These are phyloP conservation scores for Desmodus rotundus DNA, from an alignment of 2,113 vertebrate genomes.

Conservation along the genomic window DNA sequence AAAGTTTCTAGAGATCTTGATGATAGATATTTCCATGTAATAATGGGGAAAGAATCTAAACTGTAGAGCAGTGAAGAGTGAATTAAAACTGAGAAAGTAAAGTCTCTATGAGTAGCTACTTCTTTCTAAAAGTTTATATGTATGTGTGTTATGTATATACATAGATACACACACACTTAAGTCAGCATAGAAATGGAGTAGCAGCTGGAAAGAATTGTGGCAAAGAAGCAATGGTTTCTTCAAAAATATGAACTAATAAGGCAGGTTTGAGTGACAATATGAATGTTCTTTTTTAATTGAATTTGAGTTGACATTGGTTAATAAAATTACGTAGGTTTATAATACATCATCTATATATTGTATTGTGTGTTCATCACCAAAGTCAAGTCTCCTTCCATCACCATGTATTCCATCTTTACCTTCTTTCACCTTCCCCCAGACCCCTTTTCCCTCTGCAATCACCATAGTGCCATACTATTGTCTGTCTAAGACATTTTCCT, in stretches of 20 bases:
- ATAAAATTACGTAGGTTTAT: background rate
- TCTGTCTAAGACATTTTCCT: background rate
- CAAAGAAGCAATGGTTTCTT: background rate
- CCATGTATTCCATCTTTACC: background rate
- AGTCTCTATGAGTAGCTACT: background rate
- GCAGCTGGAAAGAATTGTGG: background rate
- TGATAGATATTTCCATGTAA: background rate
- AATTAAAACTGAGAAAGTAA: background rate
- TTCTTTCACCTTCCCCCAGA: background rate
- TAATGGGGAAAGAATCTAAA: background rate
- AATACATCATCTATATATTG: background rate
- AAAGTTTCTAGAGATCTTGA: background rate
- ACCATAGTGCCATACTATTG: background rate
- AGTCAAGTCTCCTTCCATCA: background rate
- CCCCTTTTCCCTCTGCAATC: background rate
- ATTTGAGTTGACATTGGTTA: background rate
- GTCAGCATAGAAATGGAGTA: background rate
- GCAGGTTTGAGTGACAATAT: background rate
- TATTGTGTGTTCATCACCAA: background rate
- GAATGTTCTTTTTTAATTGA: background rate
- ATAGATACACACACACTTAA: too few species aligned
- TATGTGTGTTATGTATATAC: too few species aligned
- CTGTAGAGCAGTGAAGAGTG: background rate
- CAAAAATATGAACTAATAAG: background rate
- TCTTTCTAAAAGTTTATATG: background rate